Conservation (phyloP, 2,888 invertebrate genomes). For the Baronia brevicornis region DNA sequence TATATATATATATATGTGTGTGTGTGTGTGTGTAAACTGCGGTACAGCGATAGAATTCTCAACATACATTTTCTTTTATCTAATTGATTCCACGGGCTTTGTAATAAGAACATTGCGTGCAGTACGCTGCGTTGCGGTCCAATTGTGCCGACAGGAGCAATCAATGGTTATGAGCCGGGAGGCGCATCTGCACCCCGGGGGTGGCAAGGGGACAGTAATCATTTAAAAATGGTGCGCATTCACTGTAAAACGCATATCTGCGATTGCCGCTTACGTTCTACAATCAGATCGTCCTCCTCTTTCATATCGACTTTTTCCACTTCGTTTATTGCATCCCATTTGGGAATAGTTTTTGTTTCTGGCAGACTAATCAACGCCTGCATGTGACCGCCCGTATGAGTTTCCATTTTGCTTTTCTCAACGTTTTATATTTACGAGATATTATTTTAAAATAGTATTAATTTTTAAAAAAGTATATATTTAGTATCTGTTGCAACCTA, state of each 20-base stretch:
- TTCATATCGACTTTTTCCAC: conserved; percentile 71
- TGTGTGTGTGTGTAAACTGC: too few species aligned
- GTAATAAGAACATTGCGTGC: conserved; percentile 47
- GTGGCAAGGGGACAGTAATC: conserved; percentile 40
- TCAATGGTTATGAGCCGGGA: conserved; percentile 55
- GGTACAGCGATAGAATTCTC: conserved; percentile 8
- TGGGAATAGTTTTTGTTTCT: conserved; percentile 70
- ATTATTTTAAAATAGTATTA: too few species aligned
- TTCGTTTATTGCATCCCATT: conserved; percentile 63
- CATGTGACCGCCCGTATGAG: conserved; percentile 45
- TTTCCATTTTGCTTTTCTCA: conserved; percentile 30
- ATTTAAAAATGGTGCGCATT: conserved; percentile 61
- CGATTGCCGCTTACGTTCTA: conserved; percentile 63
- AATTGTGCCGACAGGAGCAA: conserved; percentile 50
- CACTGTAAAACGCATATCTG: conserved; percentile 61
- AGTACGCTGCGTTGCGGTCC: conserved; percentile 44
- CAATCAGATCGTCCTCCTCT: conserved; percentile 57
- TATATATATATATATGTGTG: too few species aligned
- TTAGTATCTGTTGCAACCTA: too few species aligned
- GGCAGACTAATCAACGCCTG: conserved; percentile 67
- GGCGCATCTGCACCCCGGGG: conserved; percentile 21
- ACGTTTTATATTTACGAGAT: too few species aligned
- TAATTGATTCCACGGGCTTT: conserved; percentile 61
- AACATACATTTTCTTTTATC: conserved; percentile 32
- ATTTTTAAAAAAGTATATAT: too few species aligned